Percentiles rank a stretch among this genome's conserved stretches.
These are phyloP conservation scores for Parazoanthus swiftii DNA, from an alignment of 92 coral and sea anemone genomes.

Conservation along the genomic window DNA sequence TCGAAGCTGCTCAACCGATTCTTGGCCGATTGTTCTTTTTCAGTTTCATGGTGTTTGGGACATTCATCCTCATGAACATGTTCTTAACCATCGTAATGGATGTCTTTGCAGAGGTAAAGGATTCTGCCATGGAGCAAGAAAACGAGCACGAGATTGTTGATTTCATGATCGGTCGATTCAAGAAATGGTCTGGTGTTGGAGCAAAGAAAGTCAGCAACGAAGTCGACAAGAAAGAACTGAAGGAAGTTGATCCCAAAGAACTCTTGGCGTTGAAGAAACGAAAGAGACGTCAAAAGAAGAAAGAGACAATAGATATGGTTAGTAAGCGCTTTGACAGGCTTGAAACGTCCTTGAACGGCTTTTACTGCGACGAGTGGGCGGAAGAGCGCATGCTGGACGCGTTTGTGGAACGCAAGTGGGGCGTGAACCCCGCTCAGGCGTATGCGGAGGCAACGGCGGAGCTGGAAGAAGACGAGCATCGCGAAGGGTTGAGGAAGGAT, in stretches of 20 bases:
- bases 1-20: constrained; percentile 71
- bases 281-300: constrained; percentile 46
- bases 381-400: constrained; percentile 86
- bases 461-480: constrained; percentile 65
- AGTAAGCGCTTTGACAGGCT: constrained; percentile 72
- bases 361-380: constrained; percentile 85
- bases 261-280: constrained; percentile 58
- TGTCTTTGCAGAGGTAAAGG: constrained; percentile 84
- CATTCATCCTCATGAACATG: constrained; percentile 88
- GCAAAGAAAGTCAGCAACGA: constrained; percentile 66
- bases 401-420: constrained; percentile 83
- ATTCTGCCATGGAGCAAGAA: constrained; percentile 50
- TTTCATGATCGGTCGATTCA: constrained; percentile 78
- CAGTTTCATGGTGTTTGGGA: constrained; percentile 88
- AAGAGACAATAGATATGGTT: constrained; percentile 52
- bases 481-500: constrained; percentile 68
- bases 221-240: constrained; percentile 54
- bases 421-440: constrained; percentile 67
- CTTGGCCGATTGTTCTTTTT: constrained; percentile 88
- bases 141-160: constrained; percentile 90
- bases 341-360: constrained; percentile 71
- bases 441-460: constrained; percentile 72
- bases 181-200: constrained; percentile 75
- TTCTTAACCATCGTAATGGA: constrained; percentile 87
- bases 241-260: constrained; percentile 53